Evolutionary conservation across 2,113 vertebrate species (phyloP).

Genomic region (Leptobrachium ailaonicum): DNA sequence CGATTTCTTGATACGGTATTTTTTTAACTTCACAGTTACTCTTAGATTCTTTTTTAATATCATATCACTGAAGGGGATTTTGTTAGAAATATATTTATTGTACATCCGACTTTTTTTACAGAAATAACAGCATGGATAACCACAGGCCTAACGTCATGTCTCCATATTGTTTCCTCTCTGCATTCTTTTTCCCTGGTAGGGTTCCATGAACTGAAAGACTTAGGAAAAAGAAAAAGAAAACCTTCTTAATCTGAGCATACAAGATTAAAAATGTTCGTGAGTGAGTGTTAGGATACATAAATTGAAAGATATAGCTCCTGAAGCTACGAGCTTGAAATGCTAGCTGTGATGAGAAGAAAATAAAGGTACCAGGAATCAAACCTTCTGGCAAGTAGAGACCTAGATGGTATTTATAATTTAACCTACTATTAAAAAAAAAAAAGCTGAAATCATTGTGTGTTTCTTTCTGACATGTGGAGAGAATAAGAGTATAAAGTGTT

Average conservation of each 20-base stretch:
- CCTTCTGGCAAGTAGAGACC: neutral
- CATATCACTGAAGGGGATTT: constrained; percentile 14
- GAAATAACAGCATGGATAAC: constrained; percentile 12
- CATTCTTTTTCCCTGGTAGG: constrained; percentile 4
- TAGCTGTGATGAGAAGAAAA: constrained; percentile 11
- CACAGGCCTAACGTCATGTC: neutral
- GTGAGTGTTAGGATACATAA: neutral
- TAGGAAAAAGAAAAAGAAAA: neutral
- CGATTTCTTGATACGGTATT: too few species aligned
- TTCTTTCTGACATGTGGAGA: neutral
- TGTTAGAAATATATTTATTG: constrained; percentile 19
- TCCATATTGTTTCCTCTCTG: neutral
- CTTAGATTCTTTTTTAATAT: neutral
- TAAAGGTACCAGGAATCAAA: neutral
- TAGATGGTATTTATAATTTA: neutral
- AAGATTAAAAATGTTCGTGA: constrained; percentile 28
- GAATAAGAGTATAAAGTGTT: neutral
- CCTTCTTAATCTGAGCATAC: constrained; percentile 19
- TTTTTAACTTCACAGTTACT: too few species aligned
- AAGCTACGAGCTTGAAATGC: constrained; percentile 6
- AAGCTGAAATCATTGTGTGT: neutral
- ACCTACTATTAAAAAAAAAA: neutral
- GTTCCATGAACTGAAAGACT: constrained; percentile 4
- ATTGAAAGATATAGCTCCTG: constrained; percentile 28
- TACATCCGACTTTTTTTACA: constrained; percentile 29